Evolutionary conservation across 2,888 invertebrate genomes (phyloP), one percentile per base, ranked within the genome.

Genomic region (Rotaria macrura): DNA sequence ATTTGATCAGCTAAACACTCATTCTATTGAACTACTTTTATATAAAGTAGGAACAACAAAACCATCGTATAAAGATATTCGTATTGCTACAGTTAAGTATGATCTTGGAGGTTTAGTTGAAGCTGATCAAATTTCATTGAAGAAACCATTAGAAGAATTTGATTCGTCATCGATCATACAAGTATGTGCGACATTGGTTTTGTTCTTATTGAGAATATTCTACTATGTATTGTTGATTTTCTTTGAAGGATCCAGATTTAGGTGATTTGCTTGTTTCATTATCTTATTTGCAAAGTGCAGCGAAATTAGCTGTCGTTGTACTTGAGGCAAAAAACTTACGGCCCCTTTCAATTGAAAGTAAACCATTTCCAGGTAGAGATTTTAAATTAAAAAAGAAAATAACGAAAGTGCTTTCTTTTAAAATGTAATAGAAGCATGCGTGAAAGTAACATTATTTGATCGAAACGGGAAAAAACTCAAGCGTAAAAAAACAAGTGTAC

Each of bases 251-350:
- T 40, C 55, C 84, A 25, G 84, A 86, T 74, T 25, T 86, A n/a
- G 86, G 86, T n/a, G 84, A 86, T 54, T 29, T 86, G 38, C 72
- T 86, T 72, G 74, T 86, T 83, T 86, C 86, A 34, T 47, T 86
- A 38, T 84, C 86, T 23, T 86, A 86, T 54, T 83, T 86, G n/a
- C 86, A 84, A 38, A 74, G 74, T 40, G 84, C 86, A 47, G 86
- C 74, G 29, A 72, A 84, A 38, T 57, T 86, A 55, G 83, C 86
- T 40, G 83, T 86, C 34, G 86, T 86, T 6, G 84, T 86, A 29
- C 84, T 86, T 14, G 84, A 86, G 55, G 86, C 86, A n/a, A 65
- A 74, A 72, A 86, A 72, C 79, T 79, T 86, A 57, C 86, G 54
- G 57, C 79, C 84, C 14, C 43, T 86, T 34, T 84, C 84, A 14